phyloP scores from a whole-genome alignment of 2,113 vertebrate species.

The Nematolebias whitei region DNA sequence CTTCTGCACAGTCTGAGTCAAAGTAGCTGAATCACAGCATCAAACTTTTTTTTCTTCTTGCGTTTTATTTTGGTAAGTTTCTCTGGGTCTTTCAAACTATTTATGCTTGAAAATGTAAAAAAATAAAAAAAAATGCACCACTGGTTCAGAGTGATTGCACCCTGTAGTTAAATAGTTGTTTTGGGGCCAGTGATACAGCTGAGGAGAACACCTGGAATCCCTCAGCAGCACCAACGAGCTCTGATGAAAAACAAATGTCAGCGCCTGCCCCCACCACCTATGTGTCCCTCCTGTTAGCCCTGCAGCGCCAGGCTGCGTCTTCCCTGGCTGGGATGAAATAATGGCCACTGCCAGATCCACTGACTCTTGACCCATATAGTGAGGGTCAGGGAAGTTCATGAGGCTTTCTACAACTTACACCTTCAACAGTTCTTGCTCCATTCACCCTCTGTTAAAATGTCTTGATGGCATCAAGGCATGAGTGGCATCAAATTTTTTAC shows the following conservation, averaged over 20 bases:
- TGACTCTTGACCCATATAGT: slow-evolving; percentile 65
- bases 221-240: slow-evolving; percentile 66
- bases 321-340: slow-evolving; percentile 57
- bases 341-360: slow-evolving; percentile 66
- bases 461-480: too few species aligned
- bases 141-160: slow-evolving; percentile 30
- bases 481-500: too few species aligned
- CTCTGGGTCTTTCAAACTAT: slow-evolving; percentile 29
- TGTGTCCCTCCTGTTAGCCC: slow-evolving; percentile 28
- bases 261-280: slow-evolving; percentile 2
- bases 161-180: slow-evolving; percentile 60
- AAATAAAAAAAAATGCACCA: slow-evolving; percentile 53
- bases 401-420: background rate
- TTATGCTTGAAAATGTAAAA: slow-evolving; percentile 50
- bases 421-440: too few species aligned
- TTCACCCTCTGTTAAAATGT: too few species aligned
- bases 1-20: slow-evolving; percentile 6
- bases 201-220: slow-evolving; percentile 77
- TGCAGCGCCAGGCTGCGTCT: slow-evolving; percentile 64
- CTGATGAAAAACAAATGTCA: slow-evolving; percentile 80
- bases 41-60: background rate
- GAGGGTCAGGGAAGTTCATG: slow-evolving; percentile 53
- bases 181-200: slow-evolving; percentile 58
- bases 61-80: background rate
- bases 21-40: slow-evolving; percentile 4